Percentiles rank a stretch among this genome's conserved stretches.
phyloP scores from a whole-genome alignment of 1,140 invertebrate genomes.

The Bacillus rossius region DNA sequence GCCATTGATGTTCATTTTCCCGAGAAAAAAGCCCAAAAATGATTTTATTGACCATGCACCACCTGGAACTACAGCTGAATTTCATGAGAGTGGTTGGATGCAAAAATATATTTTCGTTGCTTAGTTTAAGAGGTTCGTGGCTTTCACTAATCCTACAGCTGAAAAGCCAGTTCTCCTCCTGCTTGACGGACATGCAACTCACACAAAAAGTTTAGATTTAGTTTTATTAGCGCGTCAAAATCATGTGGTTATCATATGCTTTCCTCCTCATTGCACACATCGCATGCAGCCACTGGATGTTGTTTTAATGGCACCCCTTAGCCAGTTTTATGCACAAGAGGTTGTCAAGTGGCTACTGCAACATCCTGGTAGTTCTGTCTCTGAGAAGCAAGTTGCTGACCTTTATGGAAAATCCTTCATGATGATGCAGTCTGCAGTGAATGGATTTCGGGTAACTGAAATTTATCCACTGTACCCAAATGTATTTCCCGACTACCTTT shows the following conservation, averaged over 20 bases:
- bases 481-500: no score
- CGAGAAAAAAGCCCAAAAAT: conserved; percentile 24
- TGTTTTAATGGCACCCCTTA: no score
- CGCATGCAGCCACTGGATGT: conserved; percentile 38
- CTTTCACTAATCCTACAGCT: conserved; percentile 14
- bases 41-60: conserved; percentile 20
- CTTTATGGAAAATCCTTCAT: no score
- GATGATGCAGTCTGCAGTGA: no score
- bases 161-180: conserved; percentile 33
- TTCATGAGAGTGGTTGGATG: conserved; percentile 35
- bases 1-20: conserved; percentile 35
- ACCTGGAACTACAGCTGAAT: conserved; percentile 24
- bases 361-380: no score
- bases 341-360: no score
- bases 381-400: no score
- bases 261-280: conserved; percentile 37
- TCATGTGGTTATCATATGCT: conserved; percentile 33
- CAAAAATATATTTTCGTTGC: conserved; percentile 31
- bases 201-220: conserved; percentile 37
- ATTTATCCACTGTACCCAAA: no score
- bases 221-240: conserved; percentile 33
- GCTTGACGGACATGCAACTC: conserved; percentile 36
- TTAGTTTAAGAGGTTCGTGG: conserved; percentile 38
- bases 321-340: no score
- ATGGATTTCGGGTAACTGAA: no score